Evolutionary conservation across 37 sponge, comb jelly and placozoan species (phyloP), one percentile per base, ranked within the genome.

Genomic region (Haliclona indistincta): DNA sequence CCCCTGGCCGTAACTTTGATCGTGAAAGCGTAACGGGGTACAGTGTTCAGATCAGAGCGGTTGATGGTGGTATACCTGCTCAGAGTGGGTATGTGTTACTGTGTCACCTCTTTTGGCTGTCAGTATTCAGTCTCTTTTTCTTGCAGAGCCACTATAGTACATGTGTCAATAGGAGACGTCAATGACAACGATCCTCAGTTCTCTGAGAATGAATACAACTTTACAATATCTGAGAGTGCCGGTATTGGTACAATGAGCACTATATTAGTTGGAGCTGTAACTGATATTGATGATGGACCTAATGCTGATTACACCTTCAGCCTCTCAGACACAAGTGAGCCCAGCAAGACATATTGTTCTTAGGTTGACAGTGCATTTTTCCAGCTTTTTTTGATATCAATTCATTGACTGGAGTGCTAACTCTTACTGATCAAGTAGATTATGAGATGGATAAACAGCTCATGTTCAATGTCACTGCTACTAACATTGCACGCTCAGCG

Each of bases 141-240:
- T 47, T 47, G 13, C 51, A 47, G 51, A 15, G 15, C 51, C n/a
- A 25, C 60, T 58, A 26, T 58, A 6, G 63, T 83, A 36, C 66
- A 61, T 28, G n/a, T 83, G 51, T 74, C 69, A 26, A 36, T 81
- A 19, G 4, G 43, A 5, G 82, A 81, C 60, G 38, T 49, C 44
- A 81, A 81, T 51, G 83, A 83, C 42, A 58, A 75, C 26, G 33
- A 68, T 32, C 83, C 83, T 2, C 4, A 10, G 32, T 74, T 83
- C 37, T 83, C 83, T 58, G 23, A 11, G 11, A 26, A 58, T 25
- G 28, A 7, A 6, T 58, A 58, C 28, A n/a, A 11, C n/a, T 26
- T 58, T 7, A 58, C 60, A 58, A 6, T 58, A 25, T 13, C 74
- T 4, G 86, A 85, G 56, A 26, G 22, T 5, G 30, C 67, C 15